Conservation (phyloP, 2,888 invertebrate genomes). For the Microdon myrmicae region DNA sequence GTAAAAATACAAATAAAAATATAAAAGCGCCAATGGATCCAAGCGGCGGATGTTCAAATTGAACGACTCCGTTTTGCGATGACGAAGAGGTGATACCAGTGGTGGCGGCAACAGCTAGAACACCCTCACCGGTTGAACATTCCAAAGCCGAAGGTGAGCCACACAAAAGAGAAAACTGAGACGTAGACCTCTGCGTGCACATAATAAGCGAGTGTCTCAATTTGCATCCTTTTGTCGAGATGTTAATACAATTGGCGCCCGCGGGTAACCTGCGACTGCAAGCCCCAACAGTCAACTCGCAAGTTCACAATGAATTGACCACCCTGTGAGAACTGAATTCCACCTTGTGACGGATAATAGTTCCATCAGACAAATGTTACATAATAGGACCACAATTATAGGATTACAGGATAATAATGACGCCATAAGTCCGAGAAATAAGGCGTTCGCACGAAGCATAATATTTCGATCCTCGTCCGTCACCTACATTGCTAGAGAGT, state of each 20-base stretch:
- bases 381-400: constrained; percentile 44
- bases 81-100: constrained; percentile 29
- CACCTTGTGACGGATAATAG: constrained; percentile 6
- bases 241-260: not conserved
- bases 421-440: constrained; percentile 9
- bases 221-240: not conserved
- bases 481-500: too few species aligned
- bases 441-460: constrained; percentile 10
- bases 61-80: constrained; percentile 16
- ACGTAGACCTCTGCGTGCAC: constrained; percentile 45
- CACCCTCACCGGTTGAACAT: too few species aligned
- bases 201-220: constrained; percentile 22
- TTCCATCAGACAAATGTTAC: constrained; percentile 26
- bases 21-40: not conserved
- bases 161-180: too few species aligned
- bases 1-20: constrained; percentile 3
- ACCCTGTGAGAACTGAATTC: constrained; percentile 12
- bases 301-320: constrained; percentile 34
- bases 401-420: constrained; percentile 19
- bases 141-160: too few species aligned
- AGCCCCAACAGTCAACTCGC: constrained; percentile 8
- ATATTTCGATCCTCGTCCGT: too few species aligned
- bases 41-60: constrained; percentile 3
- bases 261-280: not conserved
- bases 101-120: too few species aligned